These are phyloP conservation scores for Oreochromis grahami DNA, from an alignment of 2,797 vertebrate species.

Conservation along the genomic window DNA sequence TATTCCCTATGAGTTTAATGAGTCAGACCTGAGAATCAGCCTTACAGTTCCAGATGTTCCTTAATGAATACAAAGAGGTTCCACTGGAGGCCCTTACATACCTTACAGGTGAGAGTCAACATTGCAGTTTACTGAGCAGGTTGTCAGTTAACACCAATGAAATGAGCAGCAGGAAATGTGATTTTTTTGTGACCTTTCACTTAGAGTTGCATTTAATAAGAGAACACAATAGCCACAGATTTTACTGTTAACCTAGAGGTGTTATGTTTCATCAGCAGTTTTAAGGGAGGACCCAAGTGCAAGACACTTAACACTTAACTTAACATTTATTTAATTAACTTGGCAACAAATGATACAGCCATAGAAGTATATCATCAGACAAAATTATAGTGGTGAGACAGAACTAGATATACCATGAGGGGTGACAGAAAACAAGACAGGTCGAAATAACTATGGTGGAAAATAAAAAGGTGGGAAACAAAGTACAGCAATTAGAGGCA, in stretches of 20 bases:
- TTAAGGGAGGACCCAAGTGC: not conserved
- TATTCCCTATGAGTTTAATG: slow-evolving; percentile 95
- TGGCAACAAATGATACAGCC: not conserved
- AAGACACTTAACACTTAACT: not conserved
- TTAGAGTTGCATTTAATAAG: not conserved
- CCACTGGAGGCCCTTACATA: slow-evolving; percentile 90
- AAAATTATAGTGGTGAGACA: not conserved
- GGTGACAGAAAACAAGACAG: not conserved
- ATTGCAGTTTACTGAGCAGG: not conserved
- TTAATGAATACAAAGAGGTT: slow-evolving; percentile 88
- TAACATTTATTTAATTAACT: not conserved
- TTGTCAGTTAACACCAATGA: not conserved
- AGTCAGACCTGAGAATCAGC: slow-evolving; percentile 92
- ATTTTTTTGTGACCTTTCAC: not conserved
- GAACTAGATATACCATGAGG: not conserved
- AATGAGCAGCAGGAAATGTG: not conserved
- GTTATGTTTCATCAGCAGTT: not conserved
- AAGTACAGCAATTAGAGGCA: not conserved
- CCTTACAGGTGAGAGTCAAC: slow-evolving; percentile 83
- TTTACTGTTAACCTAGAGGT: not conserved
- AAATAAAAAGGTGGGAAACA: not conserved
- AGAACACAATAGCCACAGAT: not conserved
- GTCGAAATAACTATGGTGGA: not conserved
- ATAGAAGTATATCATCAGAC: not conserved
- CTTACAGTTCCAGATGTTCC: slow-evolving; percentile 95